Percentiles rank a stretch among this genome's conserved stretches.
These are phyloP conservation scores for Callochromis pleurospilus DNA, from an alignment of 2,113 vertebrate species.

Conservation along the genomic window DNA sequence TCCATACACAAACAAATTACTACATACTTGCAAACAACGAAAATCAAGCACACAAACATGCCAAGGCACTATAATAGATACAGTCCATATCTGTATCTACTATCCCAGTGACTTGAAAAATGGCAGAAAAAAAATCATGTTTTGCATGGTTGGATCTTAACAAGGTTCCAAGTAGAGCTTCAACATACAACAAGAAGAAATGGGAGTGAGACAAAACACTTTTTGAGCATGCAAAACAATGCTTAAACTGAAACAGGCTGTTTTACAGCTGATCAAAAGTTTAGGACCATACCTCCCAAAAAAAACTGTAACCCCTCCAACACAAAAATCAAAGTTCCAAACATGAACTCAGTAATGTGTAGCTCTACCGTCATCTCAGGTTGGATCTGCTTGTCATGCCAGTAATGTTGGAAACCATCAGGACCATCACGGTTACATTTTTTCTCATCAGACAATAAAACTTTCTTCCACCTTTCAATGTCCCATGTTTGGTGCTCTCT, in stretches of 20 bases:
- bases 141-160: neutral
- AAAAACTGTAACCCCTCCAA: accelerated
- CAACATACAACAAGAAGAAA: neutral
- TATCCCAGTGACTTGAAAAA: neutral
- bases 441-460: neutral
- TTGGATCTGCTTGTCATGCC: neutral
- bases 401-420: neutral
- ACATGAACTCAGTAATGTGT: neutral
- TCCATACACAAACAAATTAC: neutral
- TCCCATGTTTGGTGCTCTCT: neutral
- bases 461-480: neutral
- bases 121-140: neutral
- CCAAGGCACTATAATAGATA: neutral
- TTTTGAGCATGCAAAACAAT: neutral
- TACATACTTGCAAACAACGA: neutral
- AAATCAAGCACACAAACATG: neutral
- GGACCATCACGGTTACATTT: neutral
- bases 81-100: neutral
- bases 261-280: neutral
- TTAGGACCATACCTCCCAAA: neutral
- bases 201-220: neutral
- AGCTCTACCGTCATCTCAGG: neutral
- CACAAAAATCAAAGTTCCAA: neutral
- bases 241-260: neutral
- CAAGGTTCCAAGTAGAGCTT: neutral